Percentiles rank a stretch among this genome's conserved stretches.
These are phyloP conservation scores for Drosophila ironensis DNA, from an alignment of 1,140 invertebrate genomes.

Conservation along the genomic window DNA sequence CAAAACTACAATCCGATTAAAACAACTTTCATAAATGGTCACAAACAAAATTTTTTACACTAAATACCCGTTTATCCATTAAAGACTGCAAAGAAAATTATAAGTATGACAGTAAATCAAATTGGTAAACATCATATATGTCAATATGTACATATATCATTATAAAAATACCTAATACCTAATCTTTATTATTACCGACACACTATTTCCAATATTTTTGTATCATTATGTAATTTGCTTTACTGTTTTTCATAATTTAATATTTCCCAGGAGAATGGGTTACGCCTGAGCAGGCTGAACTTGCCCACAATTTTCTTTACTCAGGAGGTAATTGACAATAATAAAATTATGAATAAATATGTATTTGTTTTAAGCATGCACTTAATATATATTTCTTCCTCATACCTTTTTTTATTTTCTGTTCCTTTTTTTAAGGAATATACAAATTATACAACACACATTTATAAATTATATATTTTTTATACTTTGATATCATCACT, in stretches of 20 bases:
- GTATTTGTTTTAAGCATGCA: slow-evolving; percentile 39
- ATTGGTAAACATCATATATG: no score
- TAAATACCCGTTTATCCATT: no score
- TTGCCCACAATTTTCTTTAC: slow-evolving; percentile 93
- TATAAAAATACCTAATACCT: neutral
- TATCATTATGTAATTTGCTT: slow-evolving; percentile 5
- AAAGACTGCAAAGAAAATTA: no score
- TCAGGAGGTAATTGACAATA: slow-evolving; percentile 86
- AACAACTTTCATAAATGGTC: no score
- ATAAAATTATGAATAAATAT: slow-evolving; percentile 13
- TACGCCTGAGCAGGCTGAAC: slow-evolving; percentile 89
- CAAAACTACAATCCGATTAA: no score
- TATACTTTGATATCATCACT: no score
- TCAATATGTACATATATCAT: no score
- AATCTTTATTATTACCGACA: neutral
- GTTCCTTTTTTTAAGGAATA: neutral
- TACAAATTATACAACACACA: no score
- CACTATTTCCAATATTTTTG: neutral
- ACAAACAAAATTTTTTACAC: no score
- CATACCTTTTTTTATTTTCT: neutral
- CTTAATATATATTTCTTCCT: no score
- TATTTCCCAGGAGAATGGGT: slow-evolving; percentile 86
- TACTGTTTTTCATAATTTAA: slow-evolving; percentile 60
- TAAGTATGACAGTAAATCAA: no score
- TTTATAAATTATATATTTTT: neutral